Conservation (phyloP, 2,797 vertebrate species). For the Lindbergichthys nudifrons region DNA sequence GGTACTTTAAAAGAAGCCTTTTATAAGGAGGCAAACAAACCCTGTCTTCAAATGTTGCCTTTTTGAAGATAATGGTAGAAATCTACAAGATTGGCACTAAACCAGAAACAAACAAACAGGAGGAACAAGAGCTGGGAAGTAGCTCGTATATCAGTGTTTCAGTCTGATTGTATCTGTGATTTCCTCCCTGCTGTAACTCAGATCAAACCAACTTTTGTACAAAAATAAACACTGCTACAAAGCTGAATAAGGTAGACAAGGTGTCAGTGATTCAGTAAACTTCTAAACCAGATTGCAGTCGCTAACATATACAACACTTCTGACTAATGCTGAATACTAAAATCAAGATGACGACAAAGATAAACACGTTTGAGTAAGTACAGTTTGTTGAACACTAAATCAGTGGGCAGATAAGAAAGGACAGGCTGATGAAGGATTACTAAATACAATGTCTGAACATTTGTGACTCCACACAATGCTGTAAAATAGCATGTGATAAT, state of each 20-base stretch:
- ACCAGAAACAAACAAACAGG: slow-evolving; percentile 51
- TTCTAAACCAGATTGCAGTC: not conserved
- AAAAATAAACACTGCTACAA: not conserved
- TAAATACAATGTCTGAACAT: slow-evolving; percentile 15
- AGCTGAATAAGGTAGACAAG: not conserved
- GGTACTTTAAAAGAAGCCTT: slow-evolving; percentile 20
- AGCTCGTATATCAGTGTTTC: slow-evolving; percentile 29
- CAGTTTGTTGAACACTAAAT: slow-evolving; percentile 27
- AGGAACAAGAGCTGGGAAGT: slow-evolving; percentile 25
- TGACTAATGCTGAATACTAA: slow-evolving; percentile 45
- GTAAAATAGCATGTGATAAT: not conserved
- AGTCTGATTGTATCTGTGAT: slow-evolving; percentile 38
- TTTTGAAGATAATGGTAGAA: slow-evolving; percentile 30
- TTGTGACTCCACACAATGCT: slow-evolving; percentile 8
- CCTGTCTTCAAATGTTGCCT: slow-evolving; percentile 7
- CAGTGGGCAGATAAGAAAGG: slow-evolving; percentile 2
- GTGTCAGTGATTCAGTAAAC: slow-evolving; percentile 24
- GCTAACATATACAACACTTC: slow-evolving; percentile 24
- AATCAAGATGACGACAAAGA: slow-evolving; percentile 17
- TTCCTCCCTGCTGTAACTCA: slow-evolving; percentile 39
- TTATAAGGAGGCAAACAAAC: slow-evolving; percentile 7
- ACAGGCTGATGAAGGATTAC: slow-evolving; percentile 24
- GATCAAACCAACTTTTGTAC: not conserved
- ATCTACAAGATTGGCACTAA: slow-evolving; percentile 16
- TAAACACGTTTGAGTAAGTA: slow-evolving; percentile 30